These are phyloP conservation scores for Trissonchulus latispiculum DNA, from an alignment of 2,888 invertebrate genomes.

Conservation along the genomic window DNA sequence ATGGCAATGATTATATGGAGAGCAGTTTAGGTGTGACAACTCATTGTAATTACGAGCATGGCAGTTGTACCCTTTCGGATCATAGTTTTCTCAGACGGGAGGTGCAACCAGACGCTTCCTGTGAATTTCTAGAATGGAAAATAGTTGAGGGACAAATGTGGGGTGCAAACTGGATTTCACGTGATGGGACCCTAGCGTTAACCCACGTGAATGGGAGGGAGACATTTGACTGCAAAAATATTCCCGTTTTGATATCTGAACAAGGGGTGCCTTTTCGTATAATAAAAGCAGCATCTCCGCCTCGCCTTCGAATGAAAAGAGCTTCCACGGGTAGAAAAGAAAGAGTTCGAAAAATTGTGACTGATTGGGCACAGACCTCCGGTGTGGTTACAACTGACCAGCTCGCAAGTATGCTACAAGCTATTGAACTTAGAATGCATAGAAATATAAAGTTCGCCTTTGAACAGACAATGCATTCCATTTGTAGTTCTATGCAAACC, in stretches of 20 bases:
- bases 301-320: too few species aligned
- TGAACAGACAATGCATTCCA: not conserved
- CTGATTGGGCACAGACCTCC: too few species aligned
- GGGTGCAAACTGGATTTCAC: not conserved
- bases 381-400: constrained; percentile 8
- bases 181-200: constrained; percentile 11
- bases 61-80: not conserved
- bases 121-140: not conserved
- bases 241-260: not conserved
- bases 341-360: too few species aligned
- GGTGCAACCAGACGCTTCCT: not conserved
- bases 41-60: not conserved
- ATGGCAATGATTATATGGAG: not conserved
- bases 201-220: too few species aligned
- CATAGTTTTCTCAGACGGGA: not conserved
- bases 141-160: not conserved
- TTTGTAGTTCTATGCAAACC: not conserved
- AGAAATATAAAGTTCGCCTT: not conserved
- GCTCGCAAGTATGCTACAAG: not conserved
- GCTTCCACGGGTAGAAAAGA: too few species aligned
- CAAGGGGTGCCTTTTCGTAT: constrained; percentile 8
- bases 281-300: too few species aligned
- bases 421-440: not conserved
- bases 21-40: not conserved
- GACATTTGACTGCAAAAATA: not conserved